Evolutionary conservation across 1,140 invertebrate species (phyloP).

Genomic region (Drosophila miranda): DNA sequence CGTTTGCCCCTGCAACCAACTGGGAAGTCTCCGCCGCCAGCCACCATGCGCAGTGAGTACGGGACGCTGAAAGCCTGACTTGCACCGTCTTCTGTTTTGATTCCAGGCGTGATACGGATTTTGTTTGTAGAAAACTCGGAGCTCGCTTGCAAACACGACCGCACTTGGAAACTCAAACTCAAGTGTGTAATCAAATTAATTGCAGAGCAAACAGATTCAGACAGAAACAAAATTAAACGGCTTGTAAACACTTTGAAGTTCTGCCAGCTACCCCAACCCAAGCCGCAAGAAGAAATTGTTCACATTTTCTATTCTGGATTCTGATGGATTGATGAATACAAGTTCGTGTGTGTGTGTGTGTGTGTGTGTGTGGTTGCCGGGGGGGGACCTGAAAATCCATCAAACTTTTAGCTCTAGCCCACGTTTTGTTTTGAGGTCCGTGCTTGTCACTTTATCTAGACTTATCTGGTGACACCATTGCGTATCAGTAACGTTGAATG

Average conservation of each 20-base stretch:
- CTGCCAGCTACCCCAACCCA: slow-evolving; percentile 6
- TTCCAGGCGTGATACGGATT: too few species aligned
- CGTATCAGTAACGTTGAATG: slow-evolving; percentile 17
- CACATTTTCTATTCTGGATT: slow-evolving; percentile 59
- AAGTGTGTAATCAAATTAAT: slow-evolving; percentile 78
- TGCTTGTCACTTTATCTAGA: slow-evolving; percentile 12
- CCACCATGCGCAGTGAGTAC: too few species aligned
- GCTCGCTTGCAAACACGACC: too few species aligned
- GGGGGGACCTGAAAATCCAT: slow-evolving; percentile 13
- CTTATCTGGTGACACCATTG: slow-evolving; percentile 5
- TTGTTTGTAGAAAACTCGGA: too few species aligned
- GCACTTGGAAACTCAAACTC: too few species aligned
- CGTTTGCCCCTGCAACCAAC: too few species aligned
- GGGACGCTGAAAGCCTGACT: too few species aligned
- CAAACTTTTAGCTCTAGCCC: slow-evolving; percentile 35
- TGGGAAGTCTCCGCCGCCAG: too few species aligned
- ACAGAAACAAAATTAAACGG: slow-evolving; percentile 70
- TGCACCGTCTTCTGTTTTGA: too few species aligned
- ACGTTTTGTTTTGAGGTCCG: neutral
- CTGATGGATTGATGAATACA: slow-evolving; percentile 47
- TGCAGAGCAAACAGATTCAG: slow-evolving; percentile 73
- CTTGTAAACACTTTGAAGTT: slow-evolving; percentile 76
- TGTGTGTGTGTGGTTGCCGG: too few species aligned
- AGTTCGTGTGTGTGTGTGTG: slow-evolving; percentile 7
- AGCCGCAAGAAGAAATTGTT: slow-evolving; percentile 45